Conservation (phyloP, 2,797 vertebrate genomes). For the Pyrocephalus nanus region DNA sequence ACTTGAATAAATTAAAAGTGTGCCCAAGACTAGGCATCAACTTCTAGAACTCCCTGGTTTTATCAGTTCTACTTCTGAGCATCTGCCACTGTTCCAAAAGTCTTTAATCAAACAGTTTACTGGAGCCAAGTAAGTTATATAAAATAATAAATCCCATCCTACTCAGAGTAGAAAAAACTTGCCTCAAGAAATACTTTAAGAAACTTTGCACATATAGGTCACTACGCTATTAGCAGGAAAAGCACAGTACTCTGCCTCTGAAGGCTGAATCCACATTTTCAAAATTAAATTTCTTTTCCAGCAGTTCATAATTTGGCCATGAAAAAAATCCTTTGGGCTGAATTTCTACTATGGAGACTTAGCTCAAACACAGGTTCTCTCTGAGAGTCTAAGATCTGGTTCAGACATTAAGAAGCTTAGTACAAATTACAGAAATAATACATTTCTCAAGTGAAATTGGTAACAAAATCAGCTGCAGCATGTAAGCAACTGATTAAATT, state of each 20-base stretch:
- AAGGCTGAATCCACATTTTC: constrained; percentile 46
- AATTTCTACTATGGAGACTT: background rate
- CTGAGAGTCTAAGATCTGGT: background rate
- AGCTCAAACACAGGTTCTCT: background rate
- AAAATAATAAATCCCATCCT: constrained; percentile 31
- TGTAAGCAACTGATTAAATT: background rate
- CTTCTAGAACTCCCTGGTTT: background rate
- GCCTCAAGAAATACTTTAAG: constrained; percentile 19
- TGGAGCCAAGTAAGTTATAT: background rate
- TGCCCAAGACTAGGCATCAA: background rate
- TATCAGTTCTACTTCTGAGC: background rate
- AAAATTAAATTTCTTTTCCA: constrained; percentile 22
- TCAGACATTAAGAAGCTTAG: background rate
- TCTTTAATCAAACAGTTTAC: background rate
- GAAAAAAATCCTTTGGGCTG: background rate
- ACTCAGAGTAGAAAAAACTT: background rate
- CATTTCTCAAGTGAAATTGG: background rate
- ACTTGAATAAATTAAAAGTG: background rate
- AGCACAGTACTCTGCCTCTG: background rate
- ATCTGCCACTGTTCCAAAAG: background rate
- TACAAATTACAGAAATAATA: background rate
- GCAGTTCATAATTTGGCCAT: constrained; percentile 19
- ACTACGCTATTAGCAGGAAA: background rate
- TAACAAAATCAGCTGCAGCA: background rate
- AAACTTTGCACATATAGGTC: constrained; percentile 37